These are phyloP conservation scores for Hermatobates lingyangjiaoensis DNA, from an alignment of 1,140 invertebrate genomes.

Conservation along the genomic window DNA sequence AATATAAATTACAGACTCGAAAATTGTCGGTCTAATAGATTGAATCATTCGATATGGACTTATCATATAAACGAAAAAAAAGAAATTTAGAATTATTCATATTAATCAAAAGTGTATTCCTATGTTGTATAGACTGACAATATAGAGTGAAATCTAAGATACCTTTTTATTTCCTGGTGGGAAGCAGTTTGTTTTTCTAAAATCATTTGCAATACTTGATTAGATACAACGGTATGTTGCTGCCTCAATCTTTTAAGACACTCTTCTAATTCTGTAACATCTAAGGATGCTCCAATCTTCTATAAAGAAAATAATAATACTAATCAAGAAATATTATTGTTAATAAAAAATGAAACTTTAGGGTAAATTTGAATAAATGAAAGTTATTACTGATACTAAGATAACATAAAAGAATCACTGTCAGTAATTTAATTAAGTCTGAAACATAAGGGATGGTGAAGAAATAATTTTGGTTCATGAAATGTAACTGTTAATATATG, in stretches of 20 bases:
- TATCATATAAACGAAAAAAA: too few relatives aligned
- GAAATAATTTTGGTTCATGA: not conserved
- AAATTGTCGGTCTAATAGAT: too few relatives aligned
- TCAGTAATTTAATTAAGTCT: not conserved
- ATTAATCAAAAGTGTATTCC: too few relatives aligned
- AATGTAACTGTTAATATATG: too few relatives aligned
- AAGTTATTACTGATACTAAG: not conserved
- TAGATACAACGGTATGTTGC: conserved; percentile 71
- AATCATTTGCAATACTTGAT: conserved; percentile 76
- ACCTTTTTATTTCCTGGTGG: conserved; percentile 55
- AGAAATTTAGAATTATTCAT: too few relatives aligned
- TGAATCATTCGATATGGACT: too few relatives aligned
- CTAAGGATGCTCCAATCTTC: conserved; percentile 40
- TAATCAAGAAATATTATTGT: not conserved
- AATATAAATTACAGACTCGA: too few relatives aligned
- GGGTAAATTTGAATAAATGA: not conserved
- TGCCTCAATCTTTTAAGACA: conserved; percentile 43
- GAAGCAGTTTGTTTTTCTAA: conserved; percentile 72
- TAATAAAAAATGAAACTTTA: not conserved
- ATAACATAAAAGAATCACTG: not conserved
- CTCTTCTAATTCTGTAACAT: conserved; percentile 43
- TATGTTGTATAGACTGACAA: too few relatives aligned
- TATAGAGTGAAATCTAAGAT: not conserved
- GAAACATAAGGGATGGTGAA: not conserved
- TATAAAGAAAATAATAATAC: conserved; percentile 20